These are phyloP conservation scores for Dreissena rostriformis DNA, from an alignment of 1,140 invertebrate genomes.

Conservation along the genomic window DNA sequence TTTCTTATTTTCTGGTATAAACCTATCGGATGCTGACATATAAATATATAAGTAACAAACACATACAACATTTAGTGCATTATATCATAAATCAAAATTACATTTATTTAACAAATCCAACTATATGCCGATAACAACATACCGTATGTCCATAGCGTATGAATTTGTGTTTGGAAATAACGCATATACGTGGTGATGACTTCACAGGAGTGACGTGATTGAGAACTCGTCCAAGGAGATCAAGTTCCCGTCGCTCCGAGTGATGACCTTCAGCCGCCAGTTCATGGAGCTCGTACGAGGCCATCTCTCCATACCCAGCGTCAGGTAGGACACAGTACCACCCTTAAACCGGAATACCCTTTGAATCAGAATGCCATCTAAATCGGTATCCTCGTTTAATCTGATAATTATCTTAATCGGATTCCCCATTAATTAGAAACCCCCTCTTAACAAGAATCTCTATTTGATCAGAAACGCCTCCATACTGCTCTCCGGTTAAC, in stretches of 20 bases:
- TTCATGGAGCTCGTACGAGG: conserved; percentile 63
- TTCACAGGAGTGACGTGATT: conserved; percentile 49
- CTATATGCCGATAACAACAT: too few species aligned
- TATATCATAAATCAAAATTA: too few species aligned
- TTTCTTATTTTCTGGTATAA: too few species aligned
- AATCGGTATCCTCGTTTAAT: neutral
- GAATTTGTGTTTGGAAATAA: too few species aligned
- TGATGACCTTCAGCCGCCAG: conserved; percentile 61
- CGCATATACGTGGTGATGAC: too few species aligned
- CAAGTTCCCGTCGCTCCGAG: conserved; percentile 58
- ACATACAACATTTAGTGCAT: too few species aligned
- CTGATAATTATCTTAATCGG: neutral
- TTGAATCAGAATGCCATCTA: too few species aligned
- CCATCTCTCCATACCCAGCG: conserved; percentile 63
- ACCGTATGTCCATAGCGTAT: too few species aligned
- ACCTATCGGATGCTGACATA: too few species aligned
- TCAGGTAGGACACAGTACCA: conserved; percentile 45
- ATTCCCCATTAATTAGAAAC: neutral
- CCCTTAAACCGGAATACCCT: neutral
- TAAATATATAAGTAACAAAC: too few species aligned
- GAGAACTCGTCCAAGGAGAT: conserved; percentile 57
- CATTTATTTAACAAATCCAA: too few species aligned
- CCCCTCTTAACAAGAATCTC: neutral
- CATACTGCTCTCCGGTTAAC: neutral
- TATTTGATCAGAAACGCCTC: neutral